Conservation (phyloP, 2,888 invertebrate genomes). For the Andrena bucephala region DNA sequence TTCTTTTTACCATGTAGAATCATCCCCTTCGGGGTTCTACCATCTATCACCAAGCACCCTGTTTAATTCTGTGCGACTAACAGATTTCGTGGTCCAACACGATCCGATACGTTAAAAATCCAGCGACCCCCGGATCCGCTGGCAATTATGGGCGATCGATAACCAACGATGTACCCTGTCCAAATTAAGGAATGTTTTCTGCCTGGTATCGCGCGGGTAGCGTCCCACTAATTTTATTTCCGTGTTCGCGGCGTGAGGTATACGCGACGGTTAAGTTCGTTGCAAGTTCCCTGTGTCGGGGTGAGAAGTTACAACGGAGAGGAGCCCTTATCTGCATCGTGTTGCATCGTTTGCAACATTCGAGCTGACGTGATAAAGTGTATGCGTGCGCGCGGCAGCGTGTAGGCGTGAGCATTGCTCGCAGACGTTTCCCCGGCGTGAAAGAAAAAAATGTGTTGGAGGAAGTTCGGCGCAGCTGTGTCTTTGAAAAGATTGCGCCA, state of each 20-base stretch:
- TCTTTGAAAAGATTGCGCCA: slow-evolving; percentile 11
- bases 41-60: too few relatives aligned
- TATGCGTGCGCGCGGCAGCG: slow-evolving; percentile 32
- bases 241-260: slow-evolving; percentile 32
- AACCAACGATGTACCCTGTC: slow-evolving; percentile 34
- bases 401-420: slow-evolving; percentile 44
- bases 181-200: slow-evolving; percentile 50
- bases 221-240: slow-evolving; percentile 50
- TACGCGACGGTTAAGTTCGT: slow-evolving; percentile 4
- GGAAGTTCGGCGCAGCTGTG: slow-evolving; percentile 6
- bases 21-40: too few relatives aligned
- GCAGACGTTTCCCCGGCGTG: slow-evolving; percentile 1
- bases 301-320: slow-evolving; percentile 43
- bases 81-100: too few relatives aligned
- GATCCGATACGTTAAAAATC: too few relatives aligned
- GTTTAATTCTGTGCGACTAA: too few relatives aligned
- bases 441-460: neutral
- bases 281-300: neutral
- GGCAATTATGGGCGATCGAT: slow-evolving; percentile 31
- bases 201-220: slow-evolving; percentile 6
- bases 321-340: slow-evolving; percentile 46
- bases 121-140: too few relatives aligned
- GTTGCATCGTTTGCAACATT: slow-evolving; percentile 49
- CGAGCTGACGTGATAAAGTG: slow-evolving; percentile 56
- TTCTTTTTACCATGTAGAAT: too few relatives aligned